Conservation (phyloP, 2,113 vertebrate genomes). For the Alces alces region DNA sequence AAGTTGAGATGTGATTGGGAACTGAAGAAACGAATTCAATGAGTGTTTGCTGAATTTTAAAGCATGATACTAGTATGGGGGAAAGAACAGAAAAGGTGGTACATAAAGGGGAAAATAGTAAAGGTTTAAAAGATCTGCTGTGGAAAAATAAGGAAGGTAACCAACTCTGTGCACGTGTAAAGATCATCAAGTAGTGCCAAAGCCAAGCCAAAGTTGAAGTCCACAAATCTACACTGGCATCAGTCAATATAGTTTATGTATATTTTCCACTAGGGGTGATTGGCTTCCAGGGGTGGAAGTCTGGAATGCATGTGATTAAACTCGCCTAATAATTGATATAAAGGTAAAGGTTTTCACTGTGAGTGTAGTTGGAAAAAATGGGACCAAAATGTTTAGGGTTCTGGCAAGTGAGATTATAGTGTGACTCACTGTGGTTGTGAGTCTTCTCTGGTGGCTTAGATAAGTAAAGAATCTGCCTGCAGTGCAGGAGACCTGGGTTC, state of each 20-base stretch:
- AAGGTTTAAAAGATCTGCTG: not conserved
- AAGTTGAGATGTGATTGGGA: not conserved
- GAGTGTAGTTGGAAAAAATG: not conserved
- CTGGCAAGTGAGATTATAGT: not conserved
- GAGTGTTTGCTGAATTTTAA: not conserved
- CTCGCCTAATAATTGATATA: not conserved
- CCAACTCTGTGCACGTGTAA: not conserved
- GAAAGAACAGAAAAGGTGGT: not conserved
- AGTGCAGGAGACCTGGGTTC: not conserved
- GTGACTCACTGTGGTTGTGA: not conserved
- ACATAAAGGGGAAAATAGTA: not conserved
- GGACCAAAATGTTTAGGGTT: not conserved
- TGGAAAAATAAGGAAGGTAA: not conserved
- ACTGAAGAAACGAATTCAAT: not conserved
- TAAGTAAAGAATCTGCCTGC: not conserved
- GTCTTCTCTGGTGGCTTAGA: not conserved
- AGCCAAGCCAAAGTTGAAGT: not conserved
- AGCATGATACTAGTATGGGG: not conserved
- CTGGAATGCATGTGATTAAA: not conserved
- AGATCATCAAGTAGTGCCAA: not conserved
- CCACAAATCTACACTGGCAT: not conserved
- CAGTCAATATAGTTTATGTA: not conserved
- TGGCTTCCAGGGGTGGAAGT: not conserved
- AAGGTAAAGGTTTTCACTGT: not conserved
- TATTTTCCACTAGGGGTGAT: not conserved